Evolutionary conservation across 2,888 invertebrate genomes (phyloP).

Genomic region (Tethea ocularis): DNA sequence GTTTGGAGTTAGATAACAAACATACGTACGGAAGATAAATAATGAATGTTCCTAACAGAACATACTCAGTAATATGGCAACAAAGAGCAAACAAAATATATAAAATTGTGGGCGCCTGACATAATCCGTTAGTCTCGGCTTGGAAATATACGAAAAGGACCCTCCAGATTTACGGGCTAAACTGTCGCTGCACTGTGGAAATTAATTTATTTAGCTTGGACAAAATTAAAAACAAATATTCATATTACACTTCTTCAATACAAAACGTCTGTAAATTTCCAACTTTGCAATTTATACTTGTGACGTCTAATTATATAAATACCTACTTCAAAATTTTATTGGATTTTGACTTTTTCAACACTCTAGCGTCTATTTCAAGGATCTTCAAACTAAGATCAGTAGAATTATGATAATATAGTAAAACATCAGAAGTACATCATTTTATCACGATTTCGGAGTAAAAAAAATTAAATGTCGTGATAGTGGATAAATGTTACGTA

Average conservation of each 20-base stretch:
- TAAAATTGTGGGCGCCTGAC: constrained; percentile 45
- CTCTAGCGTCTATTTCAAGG: background rate
- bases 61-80: constrained; percentile 39
- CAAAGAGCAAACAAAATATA: constrained; percentile 54
- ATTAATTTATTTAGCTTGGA: constrained; percentile 62
- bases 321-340: background rate
- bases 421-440: background rate
- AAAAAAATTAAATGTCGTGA: background rate
- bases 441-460: background rate
- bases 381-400: background rate
- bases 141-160: constrained; percentile 60
- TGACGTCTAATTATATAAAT: background rate
- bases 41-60: constrained; percentile 27
- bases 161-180: constrained; percentile 57
- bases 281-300: background rate
- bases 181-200: constrained; percentile 48
- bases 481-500: background rate
- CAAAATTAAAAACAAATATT: constrained; percentile 47
- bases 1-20: constrained; percentile 21
- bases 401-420: background rate
- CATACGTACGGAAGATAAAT: constrained; percentile 21
- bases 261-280: background rate
- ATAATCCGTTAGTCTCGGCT: constrained; percentile 57
- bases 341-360: background rate
- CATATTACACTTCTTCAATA: background rate